phyloP scores from a whole-genome alignment of 2,797 vertebrate genomes.

The Miichthys miiuy region DNA sequence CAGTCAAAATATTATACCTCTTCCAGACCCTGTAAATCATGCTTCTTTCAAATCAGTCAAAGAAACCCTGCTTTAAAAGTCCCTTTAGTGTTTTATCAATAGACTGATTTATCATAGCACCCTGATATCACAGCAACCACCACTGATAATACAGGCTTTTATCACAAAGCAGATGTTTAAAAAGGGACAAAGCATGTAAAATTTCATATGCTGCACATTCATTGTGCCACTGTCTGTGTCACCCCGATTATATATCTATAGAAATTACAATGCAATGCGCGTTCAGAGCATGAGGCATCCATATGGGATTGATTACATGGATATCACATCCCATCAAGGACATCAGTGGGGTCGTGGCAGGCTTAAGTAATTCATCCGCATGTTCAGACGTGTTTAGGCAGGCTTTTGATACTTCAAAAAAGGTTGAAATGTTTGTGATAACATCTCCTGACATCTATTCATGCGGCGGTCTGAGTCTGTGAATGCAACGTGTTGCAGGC shows the following conservation, averaged over 20 bases:
- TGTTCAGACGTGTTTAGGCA: constrained; percentile 75
- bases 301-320: constrained; percentile 76
- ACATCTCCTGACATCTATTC: constrained; percentile 78
- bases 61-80: constrained; percentile 35
- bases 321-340: constrained; percentile 78
- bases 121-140: constrained; percentile 52
- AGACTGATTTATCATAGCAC: constrained; percentile 49
- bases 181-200: constrained; percentile 57
- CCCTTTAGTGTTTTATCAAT: constrained; percentile 53
- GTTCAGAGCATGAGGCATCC: constrained; percentile 54
- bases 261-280: constrained; percentile 68
- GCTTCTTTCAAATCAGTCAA: constrained; percentile 19
- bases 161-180: constrained; percentile 63
- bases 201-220: constrained; percentile 53
- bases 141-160: constrained; percentile 59
- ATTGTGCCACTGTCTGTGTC: constrained; percentile 55
- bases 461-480: constrained; percentile 50
- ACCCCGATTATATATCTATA: constrained; percentile 64
- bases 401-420: constrained; percentile 78
- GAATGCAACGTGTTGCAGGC: constrained; percentile 44
- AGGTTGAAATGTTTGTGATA: constrained; percentile 78
- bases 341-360: constrained; percentile 60
- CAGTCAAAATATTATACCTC: constrained; percentile 29
- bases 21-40: constrained; percentile 21
- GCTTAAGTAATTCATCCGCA: constrained; percentile 67